Conservation (phyloP, 2,797 vertebrate species). For the Danio jaintianensis region DNA sequence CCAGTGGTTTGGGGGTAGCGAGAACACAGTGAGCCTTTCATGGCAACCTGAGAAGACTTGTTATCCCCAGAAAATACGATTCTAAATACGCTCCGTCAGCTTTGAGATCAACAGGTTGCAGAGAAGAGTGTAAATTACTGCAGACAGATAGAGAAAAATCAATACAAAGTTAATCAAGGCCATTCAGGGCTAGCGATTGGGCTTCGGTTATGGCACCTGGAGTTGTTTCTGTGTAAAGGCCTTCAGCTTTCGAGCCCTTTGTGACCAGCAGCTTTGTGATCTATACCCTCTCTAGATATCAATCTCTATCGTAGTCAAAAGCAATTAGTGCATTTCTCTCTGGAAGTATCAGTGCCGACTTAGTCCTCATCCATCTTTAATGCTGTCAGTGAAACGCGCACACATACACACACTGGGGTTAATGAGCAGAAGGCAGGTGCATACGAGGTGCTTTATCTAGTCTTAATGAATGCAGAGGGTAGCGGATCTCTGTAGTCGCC, state of each 20-base stretch:
- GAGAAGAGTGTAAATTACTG: not conserved
- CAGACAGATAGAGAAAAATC: constrained; percentile 13
- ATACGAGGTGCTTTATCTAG: constrained; percentile 58
- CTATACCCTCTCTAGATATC: not conserved
- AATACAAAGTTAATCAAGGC: constrained; percentile 26
- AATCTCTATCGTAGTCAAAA: constrained; percentile 1
- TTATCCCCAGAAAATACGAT: not conserved
- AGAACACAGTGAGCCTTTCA: not conserved
- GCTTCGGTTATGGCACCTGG: not conserved
- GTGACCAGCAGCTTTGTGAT: constrained; percentile 1
- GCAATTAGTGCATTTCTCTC: constrained; percentile 22
- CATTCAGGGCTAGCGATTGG: not conserved
- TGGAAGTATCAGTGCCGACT: constrained; percentile 2
- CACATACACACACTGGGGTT: constrained; percentile 45
- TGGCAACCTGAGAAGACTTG: not conserved
- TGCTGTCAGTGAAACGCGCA: constrained; percentile 24
- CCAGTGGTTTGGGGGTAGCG: not conserved
- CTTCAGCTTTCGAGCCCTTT: not conserved
- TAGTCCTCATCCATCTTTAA: constrained; percentile 33
- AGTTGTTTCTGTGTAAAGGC: not conserved
- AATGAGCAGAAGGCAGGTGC: constrained; percentile 63
- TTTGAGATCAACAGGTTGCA: constrained; percentile 21
- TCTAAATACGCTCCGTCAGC: not conserved
- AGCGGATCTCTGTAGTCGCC: constrained; percentile 54
- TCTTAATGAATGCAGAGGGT: constrained; percentile 61